Base-by-base conservation (phyloP, 2,113 vertebrate genomes). In the Semicossyphus pulcher region DNA sequence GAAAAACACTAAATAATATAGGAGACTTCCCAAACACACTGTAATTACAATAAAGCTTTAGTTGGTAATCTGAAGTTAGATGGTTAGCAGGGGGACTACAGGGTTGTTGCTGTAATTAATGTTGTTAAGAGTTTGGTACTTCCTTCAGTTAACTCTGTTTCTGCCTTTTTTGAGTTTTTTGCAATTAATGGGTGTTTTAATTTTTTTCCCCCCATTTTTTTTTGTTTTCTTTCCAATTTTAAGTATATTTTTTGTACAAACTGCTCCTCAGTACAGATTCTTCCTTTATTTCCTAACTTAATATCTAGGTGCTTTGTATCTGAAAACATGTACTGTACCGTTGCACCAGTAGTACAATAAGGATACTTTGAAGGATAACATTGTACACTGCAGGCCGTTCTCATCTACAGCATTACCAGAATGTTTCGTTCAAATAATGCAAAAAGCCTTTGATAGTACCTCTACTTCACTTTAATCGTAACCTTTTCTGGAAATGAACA, bases 401-500 rank as follows among this genome's bases (percentile, higher is more conserved):
- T n/a, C n/a, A 16, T 42, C 14, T 32, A 3, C 23, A 60, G 1
- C 2, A 3, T 26, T 26, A 32, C 44, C 29, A 18, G n/a, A 70
- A 49, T 41, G 66, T 26, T 62, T 71, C 53, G 62, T 34, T 84
- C 37, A 70, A 77, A 83, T 80, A 89, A 87, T n/a, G 85, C 78
- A 88, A 89, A 90, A 93, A 87, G 82, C 81, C 81, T 93, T 94
- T 91, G 91, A 88, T 63, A 92, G 87, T 90, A 89, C 90, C 91
- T 93, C 95, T 96, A 95, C 84, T 89, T 91, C 90, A 90, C 92
- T 96, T 97, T 96, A 95, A 95, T 96, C 89, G 89, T 90, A 88
- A 92, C 89, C 86, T 88, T 92, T 92, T 93, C 77, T 86, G 88
- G 89, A 92, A 92, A 94, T 93, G 78, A 94, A 94, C 95, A 95